Conservation (phyloP, 2,113 vertebrate genomes). For the Podocnemis expansa region DNA sequence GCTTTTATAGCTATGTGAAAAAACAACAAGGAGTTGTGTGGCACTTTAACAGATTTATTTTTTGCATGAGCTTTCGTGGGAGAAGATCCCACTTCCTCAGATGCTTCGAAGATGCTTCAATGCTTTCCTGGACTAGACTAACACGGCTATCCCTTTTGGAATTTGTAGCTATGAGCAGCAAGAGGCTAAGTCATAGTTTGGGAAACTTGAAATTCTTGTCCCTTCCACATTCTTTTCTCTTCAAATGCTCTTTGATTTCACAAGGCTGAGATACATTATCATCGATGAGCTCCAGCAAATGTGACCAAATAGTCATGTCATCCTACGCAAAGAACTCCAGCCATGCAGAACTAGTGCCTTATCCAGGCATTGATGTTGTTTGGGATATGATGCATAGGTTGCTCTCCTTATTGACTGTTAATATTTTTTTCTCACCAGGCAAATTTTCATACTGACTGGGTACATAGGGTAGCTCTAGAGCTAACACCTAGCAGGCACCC, state of each 20-base stretch:
- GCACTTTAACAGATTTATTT: too few relatives aligned
- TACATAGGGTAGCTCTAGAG: not conserved
- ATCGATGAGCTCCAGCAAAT: not conserved
- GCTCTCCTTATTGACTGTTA: not conserved
- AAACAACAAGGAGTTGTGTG: too few relatives aligned
- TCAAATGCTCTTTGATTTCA: not conserved
- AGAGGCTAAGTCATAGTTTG: rapidly evolving
- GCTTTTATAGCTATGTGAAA: too few relatives aligned
- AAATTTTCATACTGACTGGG: not conserved
- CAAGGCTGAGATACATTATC: rapidly evolving
- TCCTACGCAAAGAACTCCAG: rapidly evolving
- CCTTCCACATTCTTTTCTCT: not conserved
- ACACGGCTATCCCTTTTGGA: too few relatives aligned
- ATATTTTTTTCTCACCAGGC: not conserved
- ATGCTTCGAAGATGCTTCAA: too few relatives aligned
- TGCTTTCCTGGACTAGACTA: too few relatives aligned
- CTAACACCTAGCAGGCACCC: not conserved
- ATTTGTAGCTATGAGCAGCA: rapidly evolving
- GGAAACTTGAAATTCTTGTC: not conserved
- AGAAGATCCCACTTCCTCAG: too few relatives aligned
- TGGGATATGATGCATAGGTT: not conserved
- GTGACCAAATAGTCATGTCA: not conserved
- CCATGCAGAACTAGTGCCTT: rapidly evolving
- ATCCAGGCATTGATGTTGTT: not conserved
- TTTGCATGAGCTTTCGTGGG: too few relatives aligned